Conservation (phyloP, 2,797 vertebrate genomes). For the Aphelocoma californica region DNA sequence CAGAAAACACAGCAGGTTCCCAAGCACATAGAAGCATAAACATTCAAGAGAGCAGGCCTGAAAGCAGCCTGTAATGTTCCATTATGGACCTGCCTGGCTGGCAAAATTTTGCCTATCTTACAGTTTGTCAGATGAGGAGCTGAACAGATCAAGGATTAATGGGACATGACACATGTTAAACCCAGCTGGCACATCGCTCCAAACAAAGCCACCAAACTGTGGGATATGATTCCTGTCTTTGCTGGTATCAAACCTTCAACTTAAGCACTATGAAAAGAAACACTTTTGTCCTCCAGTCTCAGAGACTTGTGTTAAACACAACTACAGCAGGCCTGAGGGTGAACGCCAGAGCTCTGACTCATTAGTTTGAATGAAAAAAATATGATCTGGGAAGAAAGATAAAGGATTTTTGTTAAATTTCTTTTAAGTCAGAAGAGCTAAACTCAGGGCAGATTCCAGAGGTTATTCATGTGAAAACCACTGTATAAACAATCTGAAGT, state of each 20-base stretch:
- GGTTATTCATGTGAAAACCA: background rate
- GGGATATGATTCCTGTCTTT: background rate
- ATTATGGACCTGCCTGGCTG: background rate
- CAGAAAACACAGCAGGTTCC: background rate
- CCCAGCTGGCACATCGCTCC: fast-evolving
- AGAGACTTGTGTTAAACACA: background rate
- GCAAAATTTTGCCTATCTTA: background rate
- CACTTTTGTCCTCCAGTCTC: background rate
- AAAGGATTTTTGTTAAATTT: background rate
- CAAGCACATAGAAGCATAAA: background rate
- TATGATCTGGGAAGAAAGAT: background rate
- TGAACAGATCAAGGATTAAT: background rate
- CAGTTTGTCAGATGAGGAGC: background rate
- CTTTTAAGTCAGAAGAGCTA: background rate
- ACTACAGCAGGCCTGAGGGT: background rate
- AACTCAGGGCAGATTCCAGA: background rate
- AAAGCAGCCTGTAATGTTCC: background rate
- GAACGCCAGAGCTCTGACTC: background rate
- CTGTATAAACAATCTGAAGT: background rate
- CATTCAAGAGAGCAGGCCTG: background rate
- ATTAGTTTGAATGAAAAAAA: background rate
- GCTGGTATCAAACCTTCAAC: background rate
- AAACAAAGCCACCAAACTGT: background rate
- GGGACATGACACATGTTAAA: background rate
- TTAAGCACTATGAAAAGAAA: background rate